A percentile compares a stretch with the other conserved stretches of the same genome.
Conservation (phyloP, 2,797 vertebrate genomes). For the Falco naumanni region DNA sequence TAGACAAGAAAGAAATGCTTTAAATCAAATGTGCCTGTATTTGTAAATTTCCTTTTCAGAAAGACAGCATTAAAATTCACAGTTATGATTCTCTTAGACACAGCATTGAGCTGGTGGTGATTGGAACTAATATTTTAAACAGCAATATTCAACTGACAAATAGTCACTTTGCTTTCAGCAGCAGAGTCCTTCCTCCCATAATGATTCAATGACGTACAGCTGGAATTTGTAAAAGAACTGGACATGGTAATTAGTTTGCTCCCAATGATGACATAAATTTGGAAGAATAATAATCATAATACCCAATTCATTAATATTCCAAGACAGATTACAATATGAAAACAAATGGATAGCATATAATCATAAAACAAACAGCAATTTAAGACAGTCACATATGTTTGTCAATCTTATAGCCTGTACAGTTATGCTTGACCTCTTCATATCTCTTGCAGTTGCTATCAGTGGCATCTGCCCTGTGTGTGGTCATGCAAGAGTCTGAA, state of each 20-base stretch:
- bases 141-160: background rate
- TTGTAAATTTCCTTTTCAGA: conserved; percentile 4
- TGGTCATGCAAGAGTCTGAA: background rate
- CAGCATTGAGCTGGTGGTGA: background rate
- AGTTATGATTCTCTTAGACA: background rate
- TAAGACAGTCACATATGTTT: background rate
- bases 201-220: background rate
- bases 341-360: background rate
- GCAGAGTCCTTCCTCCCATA: background rate
- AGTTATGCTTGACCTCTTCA: background rate
- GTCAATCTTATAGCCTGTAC: background rate
- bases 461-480: background rate
- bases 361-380: background rate
- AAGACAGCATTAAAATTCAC: conserved; percentile 11
- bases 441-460: background rate
- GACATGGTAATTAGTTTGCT: background rate
- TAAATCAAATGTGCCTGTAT: background rate
- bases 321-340: background rate
- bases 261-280: background rate
- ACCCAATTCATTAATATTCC: background rate
- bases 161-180: background rate
- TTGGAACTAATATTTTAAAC: background rate
- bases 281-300: background rate
- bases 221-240: background rate
- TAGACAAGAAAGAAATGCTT: background rate